Evolutionary conservation across 2,797 vertebrate species (phyloP), one percentile per base, ranked within the genome.

Genomic region (Gobionotothen gibberifrons): DNA sequence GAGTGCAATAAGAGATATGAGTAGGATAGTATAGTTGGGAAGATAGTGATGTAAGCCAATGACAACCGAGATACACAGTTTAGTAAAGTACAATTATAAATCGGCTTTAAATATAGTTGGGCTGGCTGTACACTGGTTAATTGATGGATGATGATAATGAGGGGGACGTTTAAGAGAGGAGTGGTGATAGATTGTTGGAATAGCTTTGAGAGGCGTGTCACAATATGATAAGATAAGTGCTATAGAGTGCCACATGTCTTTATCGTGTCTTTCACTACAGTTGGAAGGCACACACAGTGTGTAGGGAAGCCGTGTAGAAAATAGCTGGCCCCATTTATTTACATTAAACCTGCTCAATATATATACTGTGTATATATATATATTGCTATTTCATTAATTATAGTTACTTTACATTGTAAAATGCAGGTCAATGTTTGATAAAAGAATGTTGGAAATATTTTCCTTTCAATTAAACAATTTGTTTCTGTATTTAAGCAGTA

Each of bases 121-220:
- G 36, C 29, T 69, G 54, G n/a, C 19, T 69, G 12, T 71, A 48
- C 62, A 56, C 69, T 22, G 4, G 5, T 46, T 39, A 43, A 81
- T 61, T 79, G 67, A 83, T 51, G 21, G 11, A 16, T 5, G 26
- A 13, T 67, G 51, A 32, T 42, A 29, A 53, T 43, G 43, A 53
- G 16, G 36, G 21, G 47, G 49, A 10, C 17, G 54, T 59, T 71
- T 47, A 57, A 48, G 44, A 39, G 48, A 58, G 26, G 29, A 65
- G 48, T 19, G 36, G 42, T n/a, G 39, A 57, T 46, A 57, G 29
- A 75, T 77, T 56, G 55, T 56, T 82, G 22, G 39, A 81, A 78
- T 82, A 72, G 14, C 54, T 84, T 44, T 15, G 17, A 60, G 9
- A 67, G 72, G 53, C 2, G 46, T 78, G 26, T 72, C 40, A 53